These are phyloP conservation scores for Rhinatrema bivittatum DNA, from an alignment of 2,797 vertebrate species.

Conservation along the genomic window DNA sequence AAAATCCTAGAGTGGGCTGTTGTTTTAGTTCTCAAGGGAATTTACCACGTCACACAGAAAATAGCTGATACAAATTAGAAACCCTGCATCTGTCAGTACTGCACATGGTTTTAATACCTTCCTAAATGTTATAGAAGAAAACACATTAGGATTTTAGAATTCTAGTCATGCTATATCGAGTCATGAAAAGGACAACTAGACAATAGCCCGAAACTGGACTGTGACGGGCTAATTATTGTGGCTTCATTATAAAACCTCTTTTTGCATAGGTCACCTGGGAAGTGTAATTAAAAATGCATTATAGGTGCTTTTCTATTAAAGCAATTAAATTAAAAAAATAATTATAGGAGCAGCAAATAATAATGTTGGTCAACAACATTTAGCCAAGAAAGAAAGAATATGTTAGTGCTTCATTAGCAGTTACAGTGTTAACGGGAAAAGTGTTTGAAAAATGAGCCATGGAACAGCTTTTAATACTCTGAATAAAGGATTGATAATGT, in stretches of 20 bases:
- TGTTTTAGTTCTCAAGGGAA: constrained; percentile 71
- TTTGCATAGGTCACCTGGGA: constrained; percentile 94
- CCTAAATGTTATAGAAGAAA: constrained; percentile 73
- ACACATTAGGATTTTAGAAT: constrained; percentile 76
- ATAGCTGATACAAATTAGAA: constrained; percentile 73
- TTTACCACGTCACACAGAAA: constrained; percentile 65
- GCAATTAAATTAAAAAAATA: constrained; percentile 98
- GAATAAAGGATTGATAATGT: constrained; percentile 97
- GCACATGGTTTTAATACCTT: constrained; percentile 71
- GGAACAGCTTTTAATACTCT: constrained; percentile 79
- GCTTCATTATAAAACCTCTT: constrained; percentile 92
- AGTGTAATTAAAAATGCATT: constrained; percentile 99
- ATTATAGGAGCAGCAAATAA: constrained; percentile 93
- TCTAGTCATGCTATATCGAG: constrained; percentile 80
- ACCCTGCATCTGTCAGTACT: constrained; percentile 63
- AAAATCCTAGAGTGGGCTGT: constrained; percentile 67
- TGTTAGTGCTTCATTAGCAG: constrained; percentile 76
- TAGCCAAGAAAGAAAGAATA: constrained; percentile 79
- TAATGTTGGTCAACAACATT: constrained; percentile 97
- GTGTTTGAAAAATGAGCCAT: constrained; percentile 86
- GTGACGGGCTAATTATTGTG: constrained; percentile 97
- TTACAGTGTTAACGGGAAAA: constrained; percentile 80
- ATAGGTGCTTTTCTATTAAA: constrained; percentile 96
- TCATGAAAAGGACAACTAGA: constrained; percentile 80
- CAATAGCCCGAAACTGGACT: constrained; percentile 93